These are phyloP conservation scores for Junco hyemalis DNA, from an alignment of 2,113 vertebrate species.

Conservation along the genomic window DNA sequence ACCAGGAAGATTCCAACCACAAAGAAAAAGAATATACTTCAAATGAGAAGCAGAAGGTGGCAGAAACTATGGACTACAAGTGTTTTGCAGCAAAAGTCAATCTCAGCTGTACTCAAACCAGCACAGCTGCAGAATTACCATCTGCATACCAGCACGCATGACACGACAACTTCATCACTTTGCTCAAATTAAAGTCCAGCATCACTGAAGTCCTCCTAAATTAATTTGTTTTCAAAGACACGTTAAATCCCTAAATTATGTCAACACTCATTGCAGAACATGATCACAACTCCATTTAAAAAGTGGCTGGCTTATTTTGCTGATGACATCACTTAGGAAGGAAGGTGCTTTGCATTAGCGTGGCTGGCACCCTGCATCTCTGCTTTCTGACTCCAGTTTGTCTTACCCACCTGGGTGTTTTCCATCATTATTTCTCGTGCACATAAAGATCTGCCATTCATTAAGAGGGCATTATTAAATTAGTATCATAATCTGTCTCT, in stretches of 20 bases:
- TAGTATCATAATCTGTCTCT: background rate
- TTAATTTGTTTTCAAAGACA: background rate
- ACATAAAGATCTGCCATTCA: background rate
- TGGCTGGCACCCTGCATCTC: background rate
- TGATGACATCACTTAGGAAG: background rate
- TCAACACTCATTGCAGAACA: background rate
- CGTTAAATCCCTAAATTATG: background rate
- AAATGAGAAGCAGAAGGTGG: conserved; percentile 32
- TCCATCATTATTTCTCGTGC: background rate
- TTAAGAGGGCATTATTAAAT: background rate
- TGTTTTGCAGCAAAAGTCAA: background rate
- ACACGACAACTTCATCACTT: background rate
- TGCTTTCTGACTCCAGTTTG: background rate
- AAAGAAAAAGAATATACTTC: background rate
- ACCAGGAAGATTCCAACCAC: conserved; percentile 27
- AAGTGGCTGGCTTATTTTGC: background rate
- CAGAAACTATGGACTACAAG: background rate
- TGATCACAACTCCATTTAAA: background rate
- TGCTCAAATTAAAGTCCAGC: background rate
- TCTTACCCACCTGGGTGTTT: background rate
- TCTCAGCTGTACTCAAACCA: background rate
- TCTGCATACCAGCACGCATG: background rate
- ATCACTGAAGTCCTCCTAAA: background rate
- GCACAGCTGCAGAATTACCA: background rate
- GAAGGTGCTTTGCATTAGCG: background rate